These are phyloP conservation scores for Pachypsylla venusta DNA, from an alignment of 1,140 invertebrate genomes.

Conservation along the genomic window DNA sequence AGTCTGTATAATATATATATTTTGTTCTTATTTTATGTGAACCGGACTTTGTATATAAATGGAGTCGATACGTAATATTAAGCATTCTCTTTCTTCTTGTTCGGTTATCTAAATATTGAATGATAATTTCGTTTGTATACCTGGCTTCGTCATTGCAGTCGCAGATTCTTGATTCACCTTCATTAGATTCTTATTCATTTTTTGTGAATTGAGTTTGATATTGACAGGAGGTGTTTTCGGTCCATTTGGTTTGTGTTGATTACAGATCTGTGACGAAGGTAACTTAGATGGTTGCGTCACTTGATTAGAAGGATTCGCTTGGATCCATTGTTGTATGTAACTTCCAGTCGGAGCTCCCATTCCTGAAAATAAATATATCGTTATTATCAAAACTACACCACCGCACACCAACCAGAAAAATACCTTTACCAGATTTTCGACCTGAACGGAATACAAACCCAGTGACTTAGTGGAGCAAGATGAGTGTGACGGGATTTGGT, in stretches of 20 bases:
- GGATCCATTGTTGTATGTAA: constrained; percentile 65
- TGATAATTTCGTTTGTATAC: background rate
- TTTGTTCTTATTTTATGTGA: too few species aligned
- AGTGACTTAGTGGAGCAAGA: too few species aligned
- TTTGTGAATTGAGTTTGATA: constrained; percentile 17
- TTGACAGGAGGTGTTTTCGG: constrained; percentile 7
- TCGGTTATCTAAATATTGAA: too few species aligned
- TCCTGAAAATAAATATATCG: constrained; percentile 40
- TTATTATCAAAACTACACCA: too few species aligned
- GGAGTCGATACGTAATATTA: too few species aligned
- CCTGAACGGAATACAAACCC: too few species aligned
- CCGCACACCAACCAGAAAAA: too few species aligned
- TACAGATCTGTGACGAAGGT: constrained; percentile 15
- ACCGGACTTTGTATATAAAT: too few species aligned
- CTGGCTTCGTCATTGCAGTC: constrained; percentile 14
- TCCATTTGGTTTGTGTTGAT: background rate
- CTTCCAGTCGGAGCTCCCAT: constrained; percentile 57
- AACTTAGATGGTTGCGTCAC: constrained; percentile 19
- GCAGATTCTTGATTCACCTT: constrained; percentile 23
- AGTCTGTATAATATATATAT: too few species aligned
- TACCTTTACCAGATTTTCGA: too few species aligned
- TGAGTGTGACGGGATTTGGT: too few species aligned
- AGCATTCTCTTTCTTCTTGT: too few species aligned
- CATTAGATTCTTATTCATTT: constrained; percentile 11
- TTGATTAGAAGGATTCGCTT: constrained; percentile 71